Base-by-base conservation (phyloP, 2,888 invertebrate species). In the Platynereis dumerilii region DNA sequence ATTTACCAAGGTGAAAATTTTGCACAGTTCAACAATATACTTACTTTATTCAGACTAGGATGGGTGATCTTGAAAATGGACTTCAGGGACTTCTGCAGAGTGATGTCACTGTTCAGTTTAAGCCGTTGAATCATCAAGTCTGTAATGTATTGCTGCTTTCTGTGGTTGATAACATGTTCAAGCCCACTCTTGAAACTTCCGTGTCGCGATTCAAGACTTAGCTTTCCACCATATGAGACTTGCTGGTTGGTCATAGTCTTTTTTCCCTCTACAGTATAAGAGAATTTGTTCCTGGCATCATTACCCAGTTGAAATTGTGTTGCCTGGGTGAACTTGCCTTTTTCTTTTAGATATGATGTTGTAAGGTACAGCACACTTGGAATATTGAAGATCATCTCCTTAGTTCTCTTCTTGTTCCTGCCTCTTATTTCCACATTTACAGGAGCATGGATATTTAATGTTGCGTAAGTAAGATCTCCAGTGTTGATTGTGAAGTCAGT, bases 141-240 rank as follows among this genome's bases (percentile, higher is more conserved):
- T n/a, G 72, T 67, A 44, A 58, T 53, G 60, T 66, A 65, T 27
- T 22, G 48, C 60, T 65, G 60, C 61, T 63, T 58, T 54, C 69
- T 62, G 26, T 63, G 42, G 48, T 54, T 42, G 15, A 55, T 24
- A 29, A 45, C 62, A 65, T 67, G 70, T 17, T 57, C 63, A 24
- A 67, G 24, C 15, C 52, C 61, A 27, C 58, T 26, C 34, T 58
- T 52, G 48, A 60, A 52, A 39, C 58, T 69, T 53, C 42, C 42
- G 17, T 64, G 26, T 3, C 56, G 44, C 0, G 70, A 67, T 22
- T 53, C 55, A 44, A 66, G n/a, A 24, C 70, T 74, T 57, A 74
- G 27, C 17, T 54, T 67, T 52, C 72, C 74, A 34, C 76, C 74
- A 54, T 69, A 68, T 56, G 61, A 60, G n/a, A 66, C 44, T 56